These are phyloP conservation scores for Gymnocypris eckloni DNA, from an alignment of 2,797 vertebrate genomes.

Conservation along the genomic window DNA sequence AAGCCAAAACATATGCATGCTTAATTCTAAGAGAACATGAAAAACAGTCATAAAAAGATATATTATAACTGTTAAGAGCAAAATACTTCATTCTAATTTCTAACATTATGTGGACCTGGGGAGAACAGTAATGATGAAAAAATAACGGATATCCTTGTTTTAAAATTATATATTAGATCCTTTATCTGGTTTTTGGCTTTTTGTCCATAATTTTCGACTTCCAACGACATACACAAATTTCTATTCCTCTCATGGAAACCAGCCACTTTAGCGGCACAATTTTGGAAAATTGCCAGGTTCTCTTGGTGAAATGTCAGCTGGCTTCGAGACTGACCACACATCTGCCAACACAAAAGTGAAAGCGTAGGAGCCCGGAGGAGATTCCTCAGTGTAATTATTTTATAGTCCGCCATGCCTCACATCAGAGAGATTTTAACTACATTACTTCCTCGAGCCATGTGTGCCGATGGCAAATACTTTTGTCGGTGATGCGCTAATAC, in stretches of 20 bases:
- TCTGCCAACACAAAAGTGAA: slow-evolving; percentile 39
- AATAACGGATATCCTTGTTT: background rate
- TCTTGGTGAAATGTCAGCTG: slow-evolving; percentile 49
- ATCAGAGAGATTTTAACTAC: slow-evolving; percentile 30
- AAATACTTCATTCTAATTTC: background rate
- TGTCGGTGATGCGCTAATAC: slow-evolving; percentile 25
- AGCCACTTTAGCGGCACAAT: background rate
- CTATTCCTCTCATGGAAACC: background rate
- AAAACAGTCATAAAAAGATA: background rate
- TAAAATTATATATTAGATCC: background rate
- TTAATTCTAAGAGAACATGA: background rate
- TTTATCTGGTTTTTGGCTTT: background rate
- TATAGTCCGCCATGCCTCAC: slow-evolving; percentile 24
- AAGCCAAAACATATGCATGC: background rate
- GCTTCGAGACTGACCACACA: slow-evolving; percentile 37
- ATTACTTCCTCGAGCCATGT: slow-evolving; percentile 21
- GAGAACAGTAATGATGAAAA: background rate
- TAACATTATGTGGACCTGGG: background rate
- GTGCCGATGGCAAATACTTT: slow-evolving; percentile 14
- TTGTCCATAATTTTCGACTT: background rate
- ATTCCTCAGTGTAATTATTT: slow-evolving; percentile 21
- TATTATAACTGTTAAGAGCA: background rate
- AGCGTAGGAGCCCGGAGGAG: slow-evolving; percentile 14
- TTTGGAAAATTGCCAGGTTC: slow-evolving; percentile 18
- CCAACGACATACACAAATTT: background rate